phyloP scores from a whole-genome alignment of 2,888 invertebrate genomes.

The Lepetodrilus schrolli region DNA sequence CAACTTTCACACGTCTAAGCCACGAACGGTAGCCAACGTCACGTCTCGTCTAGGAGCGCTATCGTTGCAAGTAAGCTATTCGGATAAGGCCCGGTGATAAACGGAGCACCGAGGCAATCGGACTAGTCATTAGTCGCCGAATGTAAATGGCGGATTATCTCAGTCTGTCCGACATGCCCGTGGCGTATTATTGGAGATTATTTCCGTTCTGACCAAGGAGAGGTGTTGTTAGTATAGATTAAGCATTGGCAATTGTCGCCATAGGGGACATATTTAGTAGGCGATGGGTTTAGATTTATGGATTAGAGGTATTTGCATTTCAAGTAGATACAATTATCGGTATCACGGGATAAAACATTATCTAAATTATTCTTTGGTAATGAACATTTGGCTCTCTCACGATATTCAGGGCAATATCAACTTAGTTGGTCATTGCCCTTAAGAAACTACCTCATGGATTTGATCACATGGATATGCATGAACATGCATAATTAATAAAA shows the following conservation, averaged over 20 bases:
- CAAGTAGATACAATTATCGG: not conserved
- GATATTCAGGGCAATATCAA: too few species aligned
- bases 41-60: not conserved
- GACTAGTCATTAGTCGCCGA: not conserved
- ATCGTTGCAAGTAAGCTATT: not conserved
- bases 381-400: too few species aligned
- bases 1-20: not conserved
- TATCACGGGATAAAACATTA: too few species aligned
- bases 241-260: conserved; percentile 7
- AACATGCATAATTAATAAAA: too few species aligned
- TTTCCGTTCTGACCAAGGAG: not conserved
- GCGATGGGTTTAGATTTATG: not conserved
- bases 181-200: not conserved
- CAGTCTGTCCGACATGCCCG: not conserved
- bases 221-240: not conserved
- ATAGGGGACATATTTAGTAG: conserved; percentile 4
- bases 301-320: not conserved
- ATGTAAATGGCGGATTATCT: not conserved
- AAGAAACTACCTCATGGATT: too few species aligned
- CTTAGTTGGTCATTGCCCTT: too few species aligned
- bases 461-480: too few species aligned
- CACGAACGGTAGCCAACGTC: too few species aligned
- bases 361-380: too few species aligned
- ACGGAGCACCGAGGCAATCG: not conserved
- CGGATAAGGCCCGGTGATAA: conserved; percentile 13